Evolutionary conservation across 1,140 invertebrate genomes (phyloP).

Genomic region (Anoplolepis gracilipes): DNA sequence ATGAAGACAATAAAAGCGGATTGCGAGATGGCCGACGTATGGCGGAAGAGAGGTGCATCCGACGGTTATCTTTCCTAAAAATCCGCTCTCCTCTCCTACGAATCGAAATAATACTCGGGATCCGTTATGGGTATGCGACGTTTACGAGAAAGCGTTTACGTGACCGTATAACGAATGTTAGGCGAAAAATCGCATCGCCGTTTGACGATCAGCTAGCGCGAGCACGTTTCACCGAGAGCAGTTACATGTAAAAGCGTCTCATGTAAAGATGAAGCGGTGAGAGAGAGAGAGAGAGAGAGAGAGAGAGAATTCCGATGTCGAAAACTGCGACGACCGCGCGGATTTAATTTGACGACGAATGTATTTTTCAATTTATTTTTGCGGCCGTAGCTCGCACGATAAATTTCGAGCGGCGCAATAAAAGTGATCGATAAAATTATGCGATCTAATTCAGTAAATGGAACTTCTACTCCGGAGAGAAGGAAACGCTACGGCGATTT

Average conservation of each 20-base stretch:
- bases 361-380: slow-evolving; percentile 45
- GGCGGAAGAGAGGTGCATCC: neutral
- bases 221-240: neutral
- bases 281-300: neutral
- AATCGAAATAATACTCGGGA: slow-evolving; percentile 32
- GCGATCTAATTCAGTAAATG: slow-evolving; percentile 57
- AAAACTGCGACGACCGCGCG: slow-evolving; percentile 11
- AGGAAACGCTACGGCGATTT: neutral
- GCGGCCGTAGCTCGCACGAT: neutral
- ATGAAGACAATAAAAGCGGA: slow-evolving; percentile 58
- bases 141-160: slow-evolving; percentile 23
- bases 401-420: slow-evolving; percentile 34
- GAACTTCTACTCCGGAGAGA: neutral
- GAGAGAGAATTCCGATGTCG: neutral
- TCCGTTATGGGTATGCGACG: slow-evolving; percentile 41
- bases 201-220: slow-evolving; percentile 40
- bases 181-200: slow-evolving; percentile 52
- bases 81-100: neutral
- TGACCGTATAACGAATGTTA: slow-evolving; percentile 47
- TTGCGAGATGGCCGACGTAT: slow-evolving; percentile 17
- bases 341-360: slow-evolving; percentile 21
- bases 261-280: slow-evolving; percentile 5
- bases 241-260: neutral
- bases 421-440: slow-evolving; percentile 65
- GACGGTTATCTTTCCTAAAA: slow-evolving; percentile 17